A percentile compares a stretch with the other conserved stretches of the same genome.
Conservation (phyloP, 2,888 invertebrate species). For the Cinara cedri region DNA sequence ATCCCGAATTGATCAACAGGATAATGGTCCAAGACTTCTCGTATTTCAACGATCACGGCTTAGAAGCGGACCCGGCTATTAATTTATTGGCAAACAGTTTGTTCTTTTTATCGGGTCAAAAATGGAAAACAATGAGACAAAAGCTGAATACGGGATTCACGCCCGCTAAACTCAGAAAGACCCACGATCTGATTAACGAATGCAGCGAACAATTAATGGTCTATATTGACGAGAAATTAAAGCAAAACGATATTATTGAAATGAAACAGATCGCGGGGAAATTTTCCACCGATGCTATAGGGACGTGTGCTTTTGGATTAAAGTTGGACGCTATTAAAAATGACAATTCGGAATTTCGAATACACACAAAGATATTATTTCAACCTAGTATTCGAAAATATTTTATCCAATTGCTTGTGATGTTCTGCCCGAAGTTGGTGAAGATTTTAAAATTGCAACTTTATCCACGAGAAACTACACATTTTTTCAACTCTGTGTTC, state of each 20-base stretch:
- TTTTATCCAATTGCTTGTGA: background rate
- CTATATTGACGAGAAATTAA: background rate
- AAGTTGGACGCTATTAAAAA: slow-evolving; percentile 64
- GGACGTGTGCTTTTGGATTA: slow-evolving; percentile 65
- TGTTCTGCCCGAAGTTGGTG: background rate
- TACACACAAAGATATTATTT: background rate
- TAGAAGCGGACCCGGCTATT: slow-evolving; percentile 33
- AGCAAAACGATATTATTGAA: slow-evolving; percentile 2
- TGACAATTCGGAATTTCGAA: slow-evolving; percentile 63
- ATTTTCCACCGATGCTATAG: slow-evolving; percentile 65
- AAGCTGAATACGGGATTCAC: slow-evolving; percentile 64
- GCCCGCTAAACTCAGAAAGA: slow-evolving; percentile 62
- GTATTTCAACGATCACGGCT: slow-evolving; percentile 57
- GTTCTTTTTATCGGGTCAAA: slow-evolving; percentile 60
- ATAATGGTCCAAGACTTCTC: slow-evolving; percentile 59
- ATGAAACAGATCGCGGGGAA: slow-evolving; percentile 62
- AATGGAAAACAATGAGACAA: slow-evolving; percentile 63
- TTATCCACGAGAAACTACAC: background rate
- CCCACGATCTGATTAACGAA: slow-evolving; percentile 41
- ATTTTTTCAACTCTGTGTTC: background rate
- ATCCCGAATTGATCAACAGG: slow-evolving; percentile 40
- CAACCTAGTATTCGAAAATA: background rate
- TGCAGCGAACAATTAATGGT: background rate
- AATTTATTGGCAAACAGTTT: slow-evolving; percentile 57
- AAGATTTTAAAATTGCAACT: background rate